Base-by-base conservation (phyloP, 2,888 invertebrate genomes). In the Aphodius sticticus region DNA sequence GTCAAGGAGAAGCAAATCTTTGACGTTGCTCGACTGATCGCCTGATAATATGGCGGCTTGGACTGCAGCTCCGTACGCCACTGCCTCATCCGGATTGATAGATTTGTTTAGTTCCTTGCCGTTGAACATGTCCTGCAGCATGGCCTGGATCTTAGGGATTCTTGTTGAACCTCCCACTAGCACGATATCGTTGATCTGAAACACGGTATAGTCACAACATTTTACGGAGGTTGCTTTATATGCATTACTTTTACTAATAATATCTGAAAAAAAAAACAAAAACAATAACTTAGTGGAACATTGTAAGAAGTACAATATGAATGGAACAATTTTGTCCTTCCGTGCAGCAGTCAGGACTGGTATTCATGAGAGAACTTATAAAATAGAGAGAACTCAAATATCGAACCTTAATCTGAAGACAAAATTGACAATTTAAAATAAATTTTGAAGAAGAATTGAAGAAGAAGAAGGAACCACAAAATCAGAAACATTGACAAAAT, bases 61-160 rank as follows among this genome's bases (percentile, higher is more conserved):
- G 0, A 93, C 92, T 80, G 93, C 93, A 16, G 93, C 93, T 12
- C 93, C 93, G 84, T 93, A 94, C 0, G 94, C 94, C 7, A 94
- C 93, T 15, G 93, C 93, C 85, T 94, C 93, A 85, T 94, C 95
- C 0, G 94, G 94, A 86, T 95, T 94, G 86, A 95, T 94, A 26
- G 92, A 91, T 84, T 93, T 93, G 89, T 94, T 94, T 83, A 95
- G 88, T 82, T 93, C 90, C 86, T 91, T 92, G 0, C 92, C 92
- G 81, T 87, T 86, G 85, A 92, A 92, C 84, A 89, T 88, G 76
- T 89, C 88, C 79, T 92, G 91, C 14, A 94, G 89, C 71, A 94
- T 87, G 82, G 91, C 90, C 87, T 94, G 93, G 82, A 94, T 91
- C 87, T 92, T 93, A 14, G 94, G 94, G 80, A 94, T 93, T 85